Conservation (phyloP, 2,888 invertebrate species). For the Mythimna loreyi region DNA sequence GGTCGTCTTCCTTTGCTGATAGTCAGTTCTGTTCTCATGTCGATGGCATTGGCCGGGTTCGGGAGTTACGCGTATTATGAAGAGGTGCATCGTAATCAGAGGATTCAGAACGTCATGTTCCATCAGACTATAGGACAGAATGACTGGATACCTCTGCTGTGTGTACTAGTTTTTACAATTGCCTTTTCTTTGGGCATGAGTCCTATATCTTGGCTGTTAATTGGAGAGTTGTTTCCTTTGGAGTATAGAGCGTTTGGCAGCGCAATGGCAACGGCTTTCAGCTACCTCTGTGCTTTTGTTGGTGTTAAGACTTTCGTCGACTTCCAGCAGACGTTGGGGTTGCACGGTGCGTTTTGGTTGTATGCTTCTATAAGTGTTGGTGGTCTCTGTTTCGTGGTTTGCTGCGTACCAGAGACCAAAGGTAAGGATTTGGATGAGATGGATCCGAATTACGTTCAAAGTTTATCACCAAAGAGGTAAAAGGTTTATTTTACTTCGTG, state of each 20-base stretch:
- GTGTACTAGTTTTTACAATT: constrained; percentile 95
- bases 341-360: constrained; percentile 97
- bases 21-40: constrained; percentile 96
- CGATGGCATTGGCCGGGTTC: constrained; percentile 96
- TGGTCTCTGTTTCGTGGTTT: constrained; percentile 95
- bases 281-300: constrained; percentile 96
- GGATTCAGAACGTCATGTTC: constrained; percentile 88
- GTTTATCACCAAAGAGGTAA: constrained; percentile 87
- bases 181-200: constrained; percentile 97
- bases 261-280: constrained; percentile 96
- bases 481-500: constrained; percentile 52
- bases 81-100: constrained; percentile 91
- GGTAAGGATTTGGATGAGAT: constrained; percentile 97
- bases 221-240: constrained; percentile 95
- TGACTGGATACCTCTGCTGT: constrained; percentile 96
- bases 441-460: constrained; percentile 92
- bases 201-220: constrained; percentile 96
- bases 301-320: constrained; percentile 97
- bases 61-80: constrained; percentile 96
- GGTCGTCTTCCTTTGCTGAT: constrained; percentile 96
- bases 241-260: constrained; percentile 96
- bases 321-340: constrained; percentile 93
- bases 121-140: constrained; percentile 91
- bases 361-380: constrained; percentile 96
- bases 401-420: constrained; percentile 97